Base-by-base conservation (phyloP, 2,888 invertebrate species). In the Heliothis peltigera region DNA sequence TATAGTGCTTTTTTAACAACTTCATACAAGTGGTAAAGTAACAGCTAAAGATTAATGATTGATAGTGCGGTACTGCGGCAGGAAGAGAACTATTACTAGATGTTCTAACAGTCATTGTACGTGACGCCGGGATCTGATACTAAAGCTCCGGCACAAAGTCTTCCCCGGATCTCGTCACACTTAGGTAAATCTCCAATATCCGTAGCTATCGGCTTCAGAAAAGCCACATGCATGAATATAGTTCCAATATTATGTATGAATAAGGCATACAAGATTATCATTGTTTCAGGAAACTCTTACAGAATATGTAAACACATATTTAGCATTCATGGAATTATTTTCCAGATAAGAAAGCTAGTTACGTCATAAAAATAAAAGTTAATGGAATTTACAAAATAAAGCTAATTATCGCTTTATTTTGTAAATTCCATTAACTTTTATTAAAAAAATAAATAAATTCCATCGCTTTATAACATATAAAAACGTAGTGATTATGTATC, bases 181-280 rank as follows among this genome's bases (percentile, higher is more conserved):
- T 92, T 91, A 90, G 89, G 88, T 91, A 92, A 92, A 93, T 92
- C 92, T 91, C 87, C 90, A 91, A 92, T 92, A 92, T 92, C 92
- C 92, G 89, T 82, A 84, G 84, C 87, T 87, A 89, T 89, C 89
- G 86, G 84, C 87, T 89, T 84, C 84, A 79, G 79, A 86, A 88
- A 87, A 87, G 83, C 82, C 84, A 86, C 82, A 79, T 81, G 79
- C 79, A 83, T 84, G 81, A 84, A 87, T 82, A 84, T 76, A 82
- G 79, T 75, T 82, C 72, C 70, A 76, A 75, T 77, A 73, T 77
- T 77, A 67, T 62, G 52, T 72, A 77, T 79, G 75, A 75, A 81
- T 82, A 78, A 80, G 56, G 62, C 58, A 73, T 66, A 72, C 53
- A 66, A 61, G 32, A 68, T 52, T 75, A 68, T 67, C 56, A 70